Base-by-base conservation (phyloP, 2,113 vertebrate genomes). In the Acinonyx jubatus region DNA sequence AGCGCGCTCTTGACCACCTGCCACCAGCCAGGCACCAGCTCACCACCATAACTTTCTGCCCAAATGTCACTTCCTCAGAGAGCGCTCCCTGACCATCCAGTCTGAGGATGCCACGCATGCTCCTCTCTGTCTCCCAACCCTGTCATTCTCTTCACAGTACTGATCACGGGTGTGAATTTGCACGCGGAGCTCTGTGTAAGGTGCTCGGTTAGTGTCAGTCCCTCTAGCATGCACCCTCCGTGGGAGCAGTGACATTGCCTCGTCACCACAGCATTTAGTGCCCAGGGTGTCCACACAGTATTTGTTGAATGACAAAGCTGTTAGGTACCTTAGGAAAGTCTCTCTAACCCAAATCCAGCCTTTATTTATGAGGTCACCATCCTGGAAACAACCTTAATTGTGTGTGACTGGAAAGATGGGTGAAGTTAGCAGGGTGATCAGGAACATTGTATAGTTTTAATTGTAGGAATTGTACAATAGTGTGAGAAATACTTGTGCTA, bases 131-230 rank as follows among this genome's bases (percentile, higher is more conserved):
- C 27, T 29, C 18, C 41, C 45, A 33, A 3, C 4, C 4, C 68
- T 27, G 23, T 48, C 13, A 25, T 25, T 69, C 21, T 65, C 81
- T 61, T 45, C 18, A 27, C 21, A 71, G 6, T 23, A 2, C 50
- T 8, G 5, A 65, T 65, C 66, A 23, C 29, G 4, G 11, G 7
- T 65, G 18, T 52, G 38, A 41, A 36, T 80, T 52, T 33, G n/a
- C n/a, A 27, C 3, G 4, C 3, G 7, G 15, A 4, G 61, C 21
- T 45, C 1, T 27, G 18, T 61, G 36, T 4, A 1, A n/a, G 13
- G 2, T 2, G 13, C 27, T 16, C 66, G 19, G 25, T 74, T 74
- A n/a, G 12, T 38, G 33, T 18, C 27, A 11, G 41, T 82, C 18
- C 55, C 31, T 87, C n/a, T 21, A n/a, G 71, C 33, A 14, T 33